phyloP scores from a whole-genome alignment of 2,113 vertebrate species.

The Empidonax traillii region DNA sequence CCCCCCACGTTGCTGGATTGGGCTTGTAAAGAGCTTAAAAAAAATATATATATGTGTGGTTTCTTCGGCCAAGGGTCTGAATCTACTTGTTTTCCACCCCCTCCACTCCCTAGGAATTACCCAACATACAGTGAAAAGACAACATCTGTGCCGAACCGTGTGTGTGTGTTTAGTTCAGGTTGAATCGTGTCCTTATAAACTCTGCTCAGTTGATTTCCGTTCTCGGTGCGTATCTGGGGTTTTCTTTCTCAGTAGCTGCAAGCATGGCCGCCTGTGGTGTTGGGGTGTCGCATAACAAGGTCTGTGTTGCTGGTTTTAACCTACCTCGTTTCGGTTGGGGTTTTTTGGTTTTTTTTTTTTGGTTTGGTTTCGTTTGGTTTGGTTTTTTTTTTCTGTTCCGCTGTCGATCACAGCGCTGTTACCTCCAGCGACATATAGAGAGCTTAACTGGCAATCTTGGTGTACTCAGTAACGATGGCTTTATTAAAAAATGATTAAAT shows the following conservation, averaged over 20 bases:
- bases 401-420: conserved; percentile 78
- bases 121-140: conserved; percentile 73
- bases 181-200: conserved; percentile 80
- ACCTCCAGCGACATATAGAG: conserved; percentile 79
- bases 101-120: conserved; percentile 67
- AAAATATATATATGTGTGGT: conserved; percentile 54
- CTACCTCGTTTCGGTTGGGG: conserved; percentile 85
- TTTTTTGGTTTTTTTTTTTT: conserved; percentile 43
- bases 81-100: conserved; percentile 61
- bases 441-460: conserved; percentile 78
- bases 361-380: not conserved
- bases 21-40: conserved; percentile 68
- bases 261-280: conserved; percentile 82
- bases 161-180: conserved; percentile 82
- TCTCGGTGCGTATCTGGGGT: conserved; percentile 73
- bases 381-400: conserved; percentile 56
- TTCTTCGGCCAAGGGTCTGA: conserved; percentile 69
- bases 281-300: conserved; percentile 77
- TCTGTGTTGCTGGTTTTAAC: conserved; percentile 85
- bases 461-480: conserved; percentile 58
- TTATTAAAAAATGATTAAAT: conserved; percentile 68
- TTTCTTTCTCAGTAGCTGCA: conserved; percentile 78
- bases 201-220: conserved; percentile 78
- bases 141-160: conserved; percentile 78
- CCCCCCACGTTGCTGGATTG: not conserved